Percentiles rank a stretch among this genome's conserved stretches.
Conservation (phyloP, 1,140 invertebrate genomes). For the Trypoxylus dichotomus region DNA sequence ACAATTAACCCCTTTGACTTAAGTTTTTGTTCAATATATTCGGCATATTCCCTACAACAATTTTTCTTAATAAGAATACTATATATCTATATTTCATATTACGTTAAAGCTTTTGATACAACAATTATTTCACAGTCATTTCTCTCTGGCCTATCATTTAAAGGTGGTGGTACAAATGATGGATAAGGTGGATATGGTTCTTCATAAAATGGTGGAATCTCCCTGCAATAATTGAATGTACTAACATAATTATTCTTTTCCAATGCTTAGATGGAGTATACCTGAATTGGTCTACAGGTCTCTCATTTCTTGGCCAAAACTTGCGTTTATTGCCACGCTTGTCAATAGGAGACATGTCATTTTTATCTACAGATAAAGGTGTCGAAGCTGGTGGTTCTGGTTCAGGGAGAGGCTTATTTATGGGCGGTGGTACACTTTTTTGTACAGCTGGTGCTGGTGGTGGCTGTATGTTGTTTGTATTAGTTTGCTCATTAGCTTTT, state of each 20-base stretch:
- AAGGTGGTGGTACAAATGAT: constrained; percentile 51
- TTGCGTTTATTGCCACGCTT: constrained; percentile 28
- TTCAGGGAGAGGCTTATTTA: constrained; percentile 29
- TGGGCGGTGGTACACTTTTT: constrained; percentile 8
- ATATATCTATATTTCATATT: constrained; percentile 51
- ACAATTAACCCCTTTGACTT: constrained; percentile 79
- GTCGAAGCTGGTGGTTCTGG: constrained; percentile 11
- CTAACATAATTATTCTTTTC: background rate
- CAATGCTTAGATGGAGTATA: background rate
- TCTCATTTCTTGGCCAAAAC: constrained; percentile 22
- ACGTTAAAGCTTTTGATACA: constrained; percentile 78
- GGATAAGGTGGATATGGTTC: constrained; percentile 39
- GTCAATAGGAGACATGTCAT: background rate
- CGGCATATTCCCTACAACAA: constrained; percentile 78
- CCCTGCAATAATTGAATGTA: background rate
- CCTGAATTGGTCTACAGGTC: background rate
- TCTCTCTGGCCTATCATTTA: constrained; percentile 56
- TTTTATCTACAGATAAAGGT: background rate
- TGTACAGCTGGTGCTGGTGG: constrained; percentile 13
- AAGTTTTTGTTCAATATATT: constrained; percentile 82
- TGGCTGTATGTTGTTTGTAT: constrained; percentile 32
- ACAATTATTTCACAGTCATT: constrained; percentile 91
- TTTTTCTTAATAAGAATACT: background rate
- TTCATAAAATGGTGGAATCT: constrained; percentile 22
- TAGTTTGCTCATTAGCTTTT: constrained; percentile 14